Conservation (phyloP, 1,140 invertebrate genomes). For the Zaprionus gabonicus region DNA sequence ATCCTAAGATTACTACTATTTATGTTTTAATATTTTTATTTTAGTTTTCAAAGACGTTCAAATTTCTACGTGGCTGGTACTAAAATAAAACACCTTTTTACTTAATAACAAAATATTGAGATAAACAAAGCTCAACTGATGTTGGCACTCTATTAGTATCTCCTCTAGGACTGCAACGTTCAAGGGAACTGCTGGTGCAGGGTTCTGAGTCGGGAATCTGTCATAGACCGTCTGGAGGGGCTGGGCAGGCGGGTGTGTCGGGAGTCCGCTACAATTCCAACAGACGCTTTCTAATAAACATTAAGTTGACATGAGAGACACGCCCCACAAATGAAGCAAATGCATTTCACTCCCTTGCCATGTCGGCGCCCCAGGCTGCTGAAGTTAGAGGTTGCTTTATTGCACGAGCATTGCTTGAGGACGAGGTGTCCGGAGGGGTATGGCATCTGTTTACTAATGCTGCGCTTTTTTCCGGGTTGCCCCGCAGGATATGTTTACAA, state of each 20-base stretch:
- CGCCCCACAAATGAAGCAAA: slow-evolving; percentile 80
- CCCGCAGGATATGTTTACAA: slow-evolving; percentile 82
- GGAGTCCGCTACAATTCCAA: slow-evolving; percentile 48
- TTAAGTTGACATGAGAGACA: slow-evolving; percentile 80
- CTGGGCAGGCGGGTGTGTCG: background rate
- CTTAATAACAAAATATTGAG: background rate
- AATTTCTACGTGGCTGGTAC: no score
- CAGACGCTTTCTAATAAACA: slow-evolving; percentile 78
- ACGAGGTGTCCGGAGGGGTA: background rate
- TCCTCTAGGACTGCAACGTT: background rate
- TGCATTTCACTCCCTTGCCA: slow-evolving; percentile 64
- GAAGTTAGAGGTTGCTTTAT: background rate
- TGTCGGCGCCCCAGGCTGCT: slow-evolving; percentile 27
- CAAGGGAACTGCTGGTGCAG: background rate
- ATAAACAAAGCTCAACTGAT: no score
- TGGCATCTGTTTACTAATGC: slow-evolving; percentile 68
- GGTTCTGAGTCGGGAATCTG: background rate
- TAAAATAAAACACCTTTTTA: no score
- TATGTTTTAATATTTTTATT: no score
- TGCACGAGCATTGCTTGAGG: no score
- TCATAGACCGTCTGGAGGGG: background rate
- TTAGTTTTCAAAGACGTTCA: no score
- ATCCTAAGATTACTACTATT: no score
- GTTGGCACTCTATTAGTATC: background rate
- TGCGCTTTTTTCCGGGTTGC: slow-evolving; percentile 51